Evolutionary conservation across 1,140 invertebrate genomes (phyloP), one percentile per base, ranked within the genome.

Genomic region (Aphis craccivora): DNA sequence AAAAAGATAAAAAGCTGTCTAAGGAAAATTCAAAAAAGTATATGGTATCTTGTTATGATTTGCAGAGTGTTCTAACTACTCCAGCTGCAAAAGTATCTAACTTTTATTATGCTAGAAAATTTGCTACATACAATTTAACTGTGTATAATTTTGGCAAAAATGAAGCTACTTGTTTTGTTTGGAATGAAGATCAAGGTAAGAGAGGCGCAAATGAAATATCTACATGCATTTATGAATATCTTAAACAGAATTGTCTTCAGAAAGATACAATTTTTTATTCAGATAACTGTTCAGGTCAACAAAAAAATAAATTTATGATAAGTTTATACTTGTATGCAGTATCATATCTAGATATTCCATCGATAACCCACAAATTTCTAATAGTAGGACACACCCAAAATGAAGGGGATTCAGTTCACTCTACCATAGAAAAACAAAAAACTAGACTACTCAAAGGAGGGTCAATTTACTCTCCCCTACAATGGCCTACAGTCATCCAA

Each of bases 151-250:
- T 95, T 1, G 60, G 94, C 93, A 84, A 93, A 67, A 94, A 93
- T 35, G 93, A 94, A 35, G 93, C 93, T 30, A 40, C 93, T 23
- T 95, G 94, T 89, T 95, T 94, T 94, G 67, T 95, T 51, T 95
- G 95, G 94, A 91, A 95, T 91, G 95, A 95, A 94, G 91, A 92
- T 30, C 76, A 94, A 51, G 94, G 88, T 22, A 84, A 94, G 6
- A 93, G 94, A 48, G 95, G 94, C 8, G 93, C 94, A 40, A 94
- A 93, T 94, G 94, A 94, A 93, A 86, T 48, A 53, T 81, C 95
- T n/a, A 94, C 94, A 9, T 95, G 95, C 91, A 53, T 96, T 91
- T 94, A 94, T 25, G 86, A 94, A 94, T 95, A 94, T 94, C 94
- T 95, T 40, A 40, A 87, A 48, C 60, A 83, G 23, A 90, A 93